Percentiles rank a stretch among this genome's conserved stretches.
phyloP scores from a whole-genome alignment of 2,797 vertebrate genomes.

The Oophaga sylvatica region DNA sequence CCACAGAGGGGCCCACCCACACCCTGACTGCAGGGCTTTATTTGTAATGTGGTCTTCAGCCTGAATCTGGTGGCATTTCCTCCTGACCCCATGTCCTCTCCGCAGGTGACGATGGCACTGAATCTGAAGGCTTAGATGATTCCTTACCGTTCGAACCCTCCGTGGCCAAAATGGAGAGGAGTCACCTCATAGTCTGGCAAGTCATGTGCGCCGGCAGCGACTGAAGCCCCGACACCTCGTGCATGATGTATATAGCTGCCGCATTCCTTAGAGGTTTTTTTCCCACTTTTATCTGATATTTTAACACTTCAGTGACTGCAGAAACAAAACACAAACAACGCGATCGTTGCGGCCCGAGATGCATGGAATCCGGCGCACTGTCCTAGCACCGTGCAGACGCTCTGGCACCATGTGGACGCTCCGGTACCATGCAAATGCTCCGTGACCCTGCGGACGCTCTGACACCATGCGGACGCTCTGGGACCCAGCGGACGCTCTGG shows the following conservation, averaged over 20 bases:
- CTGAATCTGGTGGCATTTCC: no score
- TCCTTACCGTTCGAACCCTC: conserved; percentile 86
- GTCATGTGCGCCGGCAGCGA: conserved; percentile 77
- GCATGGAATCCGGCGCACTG: neutral
- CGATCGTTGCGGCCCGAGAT: conserved; percentile 63
- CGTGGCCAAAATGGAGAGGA: conserved; percentile 91
- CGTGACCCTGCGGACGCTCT: no score
- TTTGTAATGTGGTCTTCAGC: no score
- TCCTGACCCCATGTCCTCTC: no score
- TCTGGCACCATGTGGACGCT: no score
- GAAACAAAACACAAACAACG: conserved; percentile 61
- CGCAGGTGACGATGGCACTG: conserved; percentile 89
- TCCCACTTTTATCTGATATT: conserved; percentile 68
- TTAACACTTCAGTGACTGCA: conserved; percentile 72
- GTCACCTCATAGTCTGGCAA: conserved; percentile 98
- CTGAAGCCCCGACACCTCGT: conserved; percentile 76
- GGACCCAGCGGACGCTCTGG: no score
- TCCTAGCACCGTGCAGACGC: neutral
- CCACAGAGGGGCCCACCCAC: no score
- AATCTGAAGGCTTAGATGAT: conserved; percentile 83
- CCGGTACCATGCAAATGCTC: no score
- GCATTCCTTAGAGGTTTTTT: conserved; percentile 63
- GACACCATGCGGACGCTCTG: no score
- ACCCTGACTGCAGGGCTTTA: no score
- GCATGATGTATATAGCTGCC: conserved; percentile 69